Evolutionary conservation across 2,888 invertebrate species (phyloP), one percentile per base, ranked within the genome.

Genomic region (Lasioglossum leucozonium): DNA sequence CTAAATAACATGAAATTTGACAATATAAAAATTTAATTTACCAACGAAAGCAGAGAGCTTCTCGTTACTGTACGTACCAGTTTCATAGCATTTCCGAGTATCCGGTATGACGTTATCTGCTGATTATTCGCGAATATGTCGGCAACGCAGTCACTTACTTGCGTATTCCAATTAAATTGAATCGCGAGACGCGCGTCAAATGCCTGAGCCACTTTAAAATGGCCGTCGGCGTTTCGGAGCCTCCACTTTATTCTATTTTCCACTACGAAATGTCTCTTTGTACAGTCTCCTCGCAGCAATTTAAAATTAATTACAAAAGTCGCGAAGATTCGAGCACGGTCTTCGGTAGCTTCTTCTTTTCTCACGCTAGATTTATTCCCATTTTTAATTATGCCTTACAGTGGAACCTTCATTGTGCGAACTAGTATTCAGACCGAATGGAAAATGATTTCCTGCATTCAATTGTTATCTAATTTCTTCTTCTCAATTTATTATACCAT

Each of bases 251-350:
- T 82, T 74, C 77, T 73, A 77, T 87, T 81, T 77, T 71, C 79
- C 74, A 42, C 76, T 78, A 79, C 79, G 75, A 81, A 62, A 51
- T 51, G 42, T 75, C 76, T 47, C 73, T 74, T 80, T 80, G 82
- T 74, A 69, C 37, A 55, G 16, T 26, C 40, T 72, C 34, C 51
- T 22, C 37, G 72, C 34, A 42, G 72, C 76, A 88, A 88, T 88
- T 88, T 88, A 86, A 88, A 88, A 88, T 88, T 88, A 88, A 88
- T 88, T 88, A 86, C 83, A 72, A 88, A 86, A 86, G 83, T 88
- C 81, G 74, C 83, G 79, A 58, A 65, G 75, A 74, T 71, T 58
- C 71, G 79, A 72, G 72, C 40, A 78, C 10, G 72, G 58, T 77
- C 80, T 77, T 77, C 26, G 77, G 77, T 80, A 37, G 42, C 37